These are phyloP conservation scores for Psephotus haematonotus DNA, from an alignment of 2,113 vertebrate species.

Conservation along the genomic window DNA sequence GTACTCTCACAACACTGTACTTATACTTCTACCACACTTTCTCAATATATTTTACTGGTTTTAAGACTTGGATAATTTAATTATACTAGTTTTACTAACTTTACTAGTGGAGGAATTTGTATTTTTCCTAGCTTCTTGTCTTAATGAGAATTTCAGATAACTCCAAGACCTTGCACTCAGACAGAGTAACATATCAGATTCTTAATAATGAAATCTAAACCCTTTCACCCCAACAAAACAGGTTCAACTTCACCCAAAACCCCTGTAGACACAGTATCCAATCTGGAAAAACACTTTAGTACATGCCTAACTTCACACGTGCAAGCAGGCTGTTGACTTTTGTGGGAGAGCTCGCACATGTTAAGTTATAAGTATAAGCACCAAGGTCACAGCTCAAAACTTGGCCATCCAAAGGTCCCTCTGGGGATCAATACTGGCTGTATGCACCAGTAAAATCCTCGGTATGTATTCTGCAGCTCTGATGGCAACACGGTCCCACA, in stretches of 20 bases:
- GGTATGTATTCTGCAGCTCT: neutral
- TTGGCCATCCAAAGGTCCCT: neutral
- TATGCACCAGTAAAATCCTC: neutral
- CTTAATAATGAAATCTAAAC: slow-evolving; percentile 48
- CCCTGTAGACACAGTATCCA: neutral
- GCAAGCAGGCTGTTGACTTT: neutral
- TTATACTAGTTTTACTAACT: slow-evolving; percentile 47
- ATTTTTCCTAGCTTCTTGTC: slow-evolving; percentile 42
- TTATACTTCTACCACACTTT: neutral
- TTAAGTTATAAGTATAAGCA: neutral
- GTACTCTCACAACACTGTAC: neutral
- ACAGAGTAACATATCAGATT: neutral
- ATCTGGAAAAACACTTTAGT: slow-evolving; percentile 43
- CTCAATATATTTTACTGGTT: slow-evolving; percentile 11
- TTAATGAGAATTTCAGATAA: slow-evolving; percentile 64
- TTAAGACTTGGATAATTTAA: slow-evolving; percentile 52
- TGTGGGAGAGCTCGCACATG: neutral
- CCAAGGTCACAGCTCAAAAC: slow-evolving; percentile 6
- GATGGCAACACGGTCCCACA: neutral
- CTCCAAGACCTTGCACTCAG: neutral
- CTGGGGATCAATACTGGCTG: neutral
- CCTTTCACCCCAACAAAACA: slow-evolving; percentile 20
- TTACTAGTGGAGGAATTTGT: slow-evolving; percentile 5
- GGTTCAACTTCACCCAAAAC: slow-evolving; percentile 31
- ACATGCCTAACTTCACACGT: neutral